Evolutionary conservation across 2,888 invertebrate genomes (phyloP).

Genomic region (Branchipolynoe longqiensis): DNA sequence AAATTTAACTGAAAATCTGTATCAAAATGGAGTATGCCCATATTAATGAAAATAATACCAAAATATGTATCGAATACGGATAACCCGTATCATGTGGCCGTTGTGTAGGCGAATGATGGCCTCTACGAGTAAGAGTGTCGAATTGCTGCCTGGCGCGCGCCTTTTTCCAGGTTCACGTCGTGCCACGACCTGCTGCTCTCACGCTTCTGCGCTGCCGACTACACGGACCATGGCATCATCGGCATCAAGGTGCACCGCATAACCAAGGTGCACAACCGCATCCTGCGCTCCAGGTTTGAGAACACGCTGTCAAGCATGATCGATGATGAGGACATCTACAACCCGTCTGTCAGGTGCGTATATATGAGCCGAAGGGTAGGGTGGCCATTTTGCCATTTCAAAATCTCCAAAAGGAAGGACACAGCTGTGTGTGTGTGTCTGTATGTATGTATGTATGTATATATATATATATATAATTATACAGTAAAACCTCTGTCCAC

Average conservation of each 20-base stretch:
- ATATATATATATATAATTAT: too few relatives aligned
- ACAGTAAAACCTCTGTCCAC: too few relatives aligned
- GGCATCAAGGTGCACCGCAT: slow-evolving; percentile 79
- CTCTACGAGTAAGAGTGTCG: too few relatives aligned
- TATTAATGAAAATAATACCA: too few relatives aligned
- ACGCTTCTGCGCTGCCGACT: slow-evolving; percentile 81
- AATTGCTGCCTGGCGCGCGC: too few relatives aligned
- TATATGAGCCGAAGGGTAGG: background rate
- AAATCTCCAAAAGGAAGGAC: background rate
- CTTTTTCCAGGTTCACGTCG: slow-evolving; percentile 77
- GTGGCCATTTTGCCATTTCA: background rate
- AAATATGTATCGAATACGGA: too few relatives aligned
- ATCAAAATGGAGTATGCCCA: too few relatives aligned
- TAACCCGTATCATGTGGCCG: too few relatives aligned
- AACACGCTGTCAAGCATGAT: slow-evolving; percentile 74
- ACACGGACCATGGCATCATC: slow-evolving; percentile 74
- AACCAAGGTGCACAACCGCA: slow-evolving; percentile 79
- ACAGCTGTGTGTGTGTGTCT: background rate
- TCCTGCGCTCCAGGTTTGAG: slow-evolving; percentile 78
- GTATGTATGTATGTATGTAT: too few relatives aligned
- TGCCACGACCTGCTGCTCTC: slow-evolving; percentile 81
- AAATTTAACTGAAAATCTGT: too few relatives aligned
- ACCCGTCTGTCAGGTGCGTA: slow-evolving; percentile 57
- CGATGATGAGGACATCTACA: slow-evolving; percentile 74
- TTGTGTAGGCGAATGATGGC: too few relatives aligned